Evolutionary conservation across 2,888 invertebrate genomes (phyloP).

Genomic region (Ochropleura plecta): DNA sequence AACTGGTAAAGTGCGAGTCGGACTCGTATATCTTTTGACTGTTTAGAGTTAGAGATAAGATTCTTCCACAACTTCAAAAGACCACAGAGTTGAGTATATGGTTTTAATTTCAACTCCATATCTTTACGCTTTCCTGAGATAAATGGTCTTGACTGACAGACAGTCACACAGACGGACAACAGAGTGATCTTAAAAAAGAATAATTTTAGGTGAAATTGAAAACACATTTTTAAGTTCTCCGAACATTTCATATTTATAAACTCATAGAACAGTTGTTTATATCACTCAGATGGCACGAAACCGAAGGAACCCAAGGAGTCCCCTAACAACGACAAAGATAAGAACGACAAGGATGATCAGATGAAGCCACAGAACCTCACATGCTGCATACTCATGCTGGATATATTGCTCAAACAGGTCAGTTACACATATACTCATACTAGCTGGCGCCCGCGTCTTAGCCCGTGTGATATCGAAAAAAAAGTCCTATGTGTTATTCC

Average conservation of each 20-base stretch:
- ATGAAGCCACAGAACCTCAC: conserved; percentile 96
- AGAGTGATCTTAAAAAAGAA: not conserved
- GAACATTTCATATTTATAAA: not conserved
- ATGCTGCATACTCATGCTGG: conserved; percentile 98
- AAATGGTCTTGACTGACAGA: no score
- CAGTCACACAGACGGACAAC: no score
- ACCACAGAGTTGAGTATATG: no score
- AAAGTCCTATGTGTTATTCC: no score
- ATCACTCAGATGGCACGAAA: conserved; percentile 72
- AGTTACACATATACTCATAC: not conserved
- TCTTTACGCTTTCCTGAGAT: no score
- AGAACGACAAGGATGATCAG: conserved; percentile 81
- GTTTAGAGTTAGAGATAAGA: no score
- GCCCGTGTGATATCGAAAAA: no score
- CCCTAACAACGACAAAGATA: conserved; percentile 75
- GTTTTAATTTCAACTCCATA: no score
- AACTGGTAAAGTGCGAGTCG: no score
- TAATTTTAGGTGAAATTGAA: not conserved
- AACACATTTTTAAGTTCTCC: not conserved
- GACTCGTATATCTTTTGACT: no score
- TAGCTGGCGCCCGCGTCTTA: no score
- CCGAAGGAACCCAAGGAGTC: conserved; percentile 77
- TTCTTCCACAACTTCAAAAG: no score
- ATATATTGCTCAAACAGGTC: conserved; percentile 98
- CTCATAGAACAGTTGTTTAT: not conserved